Percentiles rank a stretch among this genome's conserved stretches.
Conservation (phyloP, 2,113 vertebrate species). For the Nesoenas mayeri region DNA sequence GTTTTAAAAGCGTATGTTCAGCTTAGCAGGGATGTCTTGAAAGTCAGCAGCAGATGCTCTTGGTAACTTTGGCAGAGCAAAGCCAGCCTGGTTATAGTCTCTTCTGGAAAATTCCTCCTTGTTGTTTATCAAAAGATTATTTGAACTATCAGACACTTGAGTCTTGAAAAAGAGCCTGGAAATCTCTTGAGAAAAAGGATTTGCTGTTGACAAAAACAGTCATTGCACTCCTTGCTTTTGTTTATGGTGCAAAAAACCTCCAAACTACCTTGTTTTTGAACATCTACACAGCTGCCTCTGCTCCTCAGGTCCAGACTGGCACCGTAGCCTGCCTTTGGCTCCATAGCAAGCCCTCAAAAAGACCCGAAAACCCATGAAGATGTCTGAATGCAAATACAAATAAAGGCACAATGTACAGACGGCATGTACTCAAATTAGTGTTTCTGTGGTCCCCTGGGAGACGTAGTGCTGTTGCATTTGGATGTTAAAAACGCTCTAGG, state of each 20-base stretch:
- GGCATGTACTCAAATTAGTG: rapidly evolving
- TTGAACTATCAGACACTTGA: neutral
- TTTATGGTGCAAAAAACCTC: neutral
- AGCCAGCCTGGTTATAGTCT: neutral
- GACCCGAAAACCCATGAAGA: neutral
- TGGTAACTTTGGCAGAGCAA: neutral
- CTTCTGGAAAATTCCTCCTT: neutral
- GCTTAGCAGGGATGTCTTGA: neutral
- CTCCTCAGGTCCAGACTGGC: neutral
- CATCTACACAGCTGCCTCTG: neutral
- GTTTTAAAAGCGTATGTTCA: neutral
- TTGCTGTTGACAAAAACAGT: neutral
- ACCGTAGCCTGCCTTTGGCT: neutral
- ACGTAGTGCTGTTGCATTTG: rapidly evolving
- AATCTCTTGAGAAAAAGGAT: neutral
- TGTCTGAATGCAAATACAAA: neutral
- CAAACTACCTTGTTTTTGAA: neutral
- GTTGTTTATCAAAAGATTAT: neutral
- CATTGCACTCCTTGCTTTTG: neutral
- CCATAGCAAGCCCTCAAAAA: neutral
- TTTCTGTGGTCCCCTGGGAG: neutral
- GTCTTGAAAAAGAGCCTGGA: neutral
- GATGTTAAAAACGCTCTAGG: neutral
- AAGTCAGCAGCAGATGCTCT: neutral
- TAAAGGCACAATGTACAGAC: neutral